phyloP scores from a whole-genome alignment of 1,140 invertebrate species.

The Drosophila ananassae region DNA sequence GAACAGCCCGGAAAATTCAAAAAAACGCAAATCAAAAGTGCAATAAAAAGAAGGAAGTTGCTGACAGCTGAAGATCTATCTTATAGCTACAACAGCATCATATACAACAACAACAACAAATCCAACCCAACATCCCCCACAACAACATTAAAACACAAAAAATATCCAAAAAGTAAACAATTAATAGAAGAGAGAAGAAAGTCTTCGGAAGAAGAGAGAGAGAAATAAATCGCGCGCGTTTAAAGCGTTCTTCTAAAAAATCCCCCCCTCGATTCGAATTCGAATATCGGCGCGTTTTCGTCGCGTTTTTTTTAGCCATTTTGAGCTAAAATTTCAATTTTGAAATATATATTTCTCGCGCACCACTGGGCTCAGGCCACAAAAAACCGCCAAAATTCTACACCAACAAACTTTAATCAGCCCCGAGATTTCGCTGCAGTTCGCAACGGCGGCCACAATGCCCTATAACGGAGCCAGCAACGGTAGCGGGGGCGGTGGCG shows the following conservation, averaged over 20 bases:
- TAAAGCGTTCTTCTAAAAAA: constrained; percentile 3
- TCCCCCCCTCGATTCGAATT: background rate
- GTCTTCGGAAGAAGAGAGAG: background rate
- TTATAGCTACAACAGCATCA: constrained; percentile 14
- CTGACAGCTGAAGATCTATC: constrained; percentile 26
- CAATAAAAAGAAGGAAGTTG: constrained; percentile 62
- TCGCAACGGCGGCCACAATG: constrained; percentile 82
- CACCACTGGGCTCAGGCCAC: constrained; percentile 61
- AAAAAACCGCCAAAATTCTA: constrained; percentile 80
- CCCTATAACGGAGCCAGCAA: constrained; percentile 82
- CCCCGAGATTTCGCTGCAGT: constrained; percentile 75
- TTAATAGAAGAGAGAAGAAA: constrained; percentile 21
- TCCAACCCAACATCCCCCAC: too few species aligned
- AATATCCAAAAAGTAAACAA: constrained; percentile 2
- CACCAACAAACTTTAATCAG: constrained; percentile 73
- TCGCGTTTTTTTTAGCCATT: constrained; percentile 12
- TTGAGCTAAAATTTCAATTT: constrained; percentile 13
- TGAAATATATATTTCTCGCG: constrained; percentile 36
- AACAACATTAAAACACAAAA: constrained; percentile 8
- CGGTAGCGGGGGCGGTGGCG: constrained; percentile 74
- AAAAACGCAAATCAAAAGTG: constrained; percentile 69
- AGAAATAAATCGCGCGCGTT: constrained; percentile 35
- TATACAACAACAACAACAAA: constrained; percentile 21
- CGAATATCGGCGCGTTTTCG: constrained; percentile 27
- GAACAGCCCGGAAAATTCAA: constrained; percentile 47